Base-by-base conservation (phyloP, 2,888 invertebrate species). In the Argynnis bischoffii region DNA sequence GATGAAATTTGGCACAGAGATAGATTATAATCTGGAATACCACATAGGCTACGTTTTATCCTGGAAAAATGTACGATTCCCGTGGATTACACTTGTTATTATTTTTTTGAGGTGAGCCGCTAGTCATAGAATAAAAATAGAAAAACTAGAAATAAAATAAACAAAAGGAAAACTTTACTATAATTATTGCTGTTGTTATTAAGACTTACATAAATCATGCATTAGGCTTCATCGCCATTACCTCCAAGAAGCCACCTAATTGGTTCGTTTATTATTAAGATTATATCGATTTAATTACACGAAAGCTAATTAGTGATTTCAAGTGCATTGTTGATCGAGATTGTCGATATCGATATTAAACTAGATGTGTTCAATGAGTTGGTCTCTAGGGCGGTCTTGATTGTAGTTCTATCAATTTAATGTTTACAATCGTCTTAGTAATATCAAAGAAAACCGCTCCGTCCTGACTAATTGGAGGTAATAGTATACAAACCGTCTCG, bases 391-490 rank as follows among this genome's bases (percentile, higher is more conserved):
- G 90, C 86, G 89, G 89, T 87, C 86, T 31, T 54, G 21, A 46
- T 18, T 60, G 48, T 75, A 75, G 72, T 73, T 76, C 78, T 85
- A 88, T 90, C 89, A 89, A 89, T 90, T 91, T 90, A 87, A 86
- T 88, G 84, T 89, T 89, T 86, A 89, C 86, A 86, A 80, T 65
- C 60, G 50, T 64, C 66, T 69, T 55, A 64, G 85, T 83, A 79
- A 81, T 83, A 84, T 90, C 91, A 91, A 91, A 91, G 89, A 80
- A 79, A 80, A 77, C 86, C 89, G 86, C 83, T 74, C 74, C 75
- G 76, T 77, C 76, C 78, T 78, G 75, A 81, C 88, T 92, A 92
- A 92, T 92, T 92, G 89, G 86, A 86, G 81, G 88, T 90, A 90
- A 90, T 88, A 86, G 82, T 81, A 85, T 82, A 84, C 83, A 81